These are phyloP conservation scores for Malthinus flaveolus DNA, from an alignment of 2,888 invertebrate species.

Conservation along the genomic window DNA sequence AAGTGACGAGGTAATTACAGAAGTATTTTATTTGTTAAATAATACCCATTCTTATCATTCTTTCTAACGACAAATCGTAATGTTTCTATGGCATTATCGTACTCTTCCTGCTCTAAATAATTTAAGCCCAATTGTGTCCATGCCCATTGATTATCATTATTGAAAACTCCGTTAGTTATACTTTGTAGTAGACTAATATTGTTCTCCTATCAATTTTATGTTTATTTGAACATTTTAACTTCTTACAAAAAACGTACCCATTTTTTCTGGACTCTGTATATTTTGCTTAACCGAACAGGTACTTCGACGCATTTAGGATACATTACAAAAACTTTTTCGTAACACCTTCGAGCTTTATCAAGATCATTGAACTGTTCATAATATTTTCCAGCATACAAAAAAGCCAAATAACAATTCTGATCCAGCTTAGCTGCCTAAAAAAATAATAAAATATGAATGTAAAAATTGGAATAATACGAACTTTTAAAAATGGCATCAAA, in stretches of 20 bases:
- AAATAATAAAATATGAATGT: constrained; percentile 1
- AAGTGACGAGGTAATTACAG: constrained; percentile 24
- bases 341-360: constrained; percentile 80
- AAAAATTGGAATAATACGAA: constrained; percentile 15
- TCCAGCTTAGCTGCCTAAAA: constrained; percentile 68
- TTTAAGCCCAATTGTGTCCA: constrained; percentile 83
- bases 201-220: constrained; percentile 54
- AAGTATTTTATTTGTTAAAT: constrained; percentile 3
- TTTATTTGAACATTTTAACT: not conserved
- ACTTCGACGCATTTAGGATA: constrained; percentile 69
- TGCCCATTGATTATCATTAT: constrained; percentile 66
- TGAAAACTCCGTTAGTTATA: constrained; percentile 54
- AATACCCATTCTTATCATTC: constrained; percentile 67
- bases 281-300: constrained; percentile 74
- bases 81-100: constrained; percentile 73
- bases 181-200: constrained; percentile 66
- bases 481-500: constrained; percentile 66
- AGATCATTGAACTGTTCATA: constrained; percentile 69
- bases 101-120: constrained; percentile 73
- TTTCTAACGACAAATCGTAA: constrained; percentile 73
- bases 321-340: constrained; percentile 79
- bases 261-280: constrained; percentile 70
- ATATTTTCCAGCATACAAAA: constrained; percentile 75
- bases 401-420: constrained; percentile 73
- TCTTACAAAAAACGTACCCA: constrained; percentile 52